Evolutionary conservation across 2,797 vertebrate genomes (phyloP), one percentile per base, ranked within the genome.

Genomic region (Myotis planiceps): DNA sequence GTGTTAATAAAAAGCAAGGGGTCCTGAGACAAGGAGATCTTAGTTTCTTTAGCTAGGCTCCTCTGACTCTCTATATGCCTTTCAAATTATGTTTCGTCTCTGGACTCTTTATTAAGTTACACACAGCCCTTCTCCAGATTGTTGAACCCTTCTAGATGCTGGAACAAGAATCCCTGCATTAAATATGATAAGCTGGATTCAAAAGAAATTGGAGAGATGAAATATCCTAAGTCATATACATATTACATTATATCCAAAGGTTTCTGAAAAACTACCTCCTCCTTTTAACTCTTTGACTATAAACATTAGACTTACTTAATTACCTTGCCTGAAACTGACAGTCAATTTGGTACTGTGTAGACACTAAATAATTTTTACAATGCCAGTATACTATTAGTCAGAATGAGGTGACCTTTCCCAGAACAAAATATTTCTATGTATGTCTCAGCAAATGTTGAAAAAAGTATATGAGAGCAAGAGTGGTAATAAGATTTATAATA

Each of bases 401-500:
- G 72, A 79, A 94, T 92, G 49, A 96, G 96, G 92, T 96, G 96
- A 98, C 98, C 97, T 98, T 98, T 91, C 63, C 75, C 21, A 93
- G 93, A 97, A 97, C 96, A 97, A 68, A 93, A 88, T 75, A 3
- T 94, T 92, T 1, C 88, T 94, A 34, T 16, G 53, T 97, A 93
- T 85, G 78, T 97, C 94, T 98, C 95, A 95, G 95, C 95, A 97
- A 98, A 97, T 91, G 96, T 93, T 97, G 94, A 97, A 97, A 97
- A 96, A 98, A 96, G 92, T 95, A 90, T 0, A 0, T 66, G 66
- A 96, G 93, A 93, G 87, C 78, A 95, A 39, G 78, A 96, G 55
- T 93, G 82, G 90, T 63, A 71, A 79, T 90, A 96, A 96, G 93
- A 98, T 98, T 97, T 97, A 97, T 97, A 74, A 96, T 93, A 81